Base-by-base conservation (phyloP, 2,797 vertebrate genomes). In the Hydrophis major region DNA sequence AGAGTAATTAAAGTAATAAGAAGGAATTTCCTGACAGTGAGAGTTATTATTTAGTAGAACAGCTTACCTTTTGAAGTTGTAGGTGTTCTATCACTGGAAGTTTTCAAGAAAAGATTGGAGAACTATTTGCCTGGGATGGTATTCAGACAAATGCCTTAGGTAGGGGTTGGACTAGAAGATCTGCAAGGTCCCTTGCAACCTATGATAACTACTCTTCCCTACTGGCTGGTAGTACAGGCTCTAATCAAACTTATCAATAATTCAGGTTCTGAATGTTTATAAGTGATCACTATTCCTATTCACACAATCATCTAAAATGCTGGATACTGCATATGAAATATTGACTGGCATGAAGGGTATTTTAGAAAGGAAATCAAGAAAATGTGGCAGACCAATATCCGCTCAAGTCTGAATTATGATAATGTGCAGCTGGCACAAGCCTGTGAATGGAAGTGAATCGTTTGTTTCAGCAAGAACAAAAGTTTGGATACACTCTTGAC, bases 241-340 rank as follows among this genome's bases (percentile, higher is more conserved):
- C 91, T 96, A 96, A 96, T 94, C 92, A 96, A 97, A 96, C 92
- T 94, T 92, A 95, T 94, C 94, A 94, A 90, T 95, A 95, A 57
- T 61, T 94, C 89, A 96, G 93, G 74, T 95, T 91, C 95, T 86
- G 90, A 94, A 94, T 90, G 95, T 91, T 95, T 74, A 92, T 93
- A 93, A 90, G 86, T 93, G 92, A 87, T 7, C 92, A 96, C 91
- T 90, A 66, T 16, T 89, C 94, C 90, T 95, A 61, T 57, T 47
- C 93, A 86, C 92, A 93, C 94, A 97, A 94, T 94, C 95, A 94
- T 95, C 93, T 90, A 92, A 94, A 91, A 87, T 78, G 93, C 92
- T 88, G 93, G 91, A 93, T 86, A 56, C 60, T 92, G 94, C 8
- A 91, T 1, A 3, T 1, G 2, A 56, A 93, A 93, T 0, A 0